Conservation (phyloP, 1,140 invertebrate species). For the Amyelois transitella region DNA sequence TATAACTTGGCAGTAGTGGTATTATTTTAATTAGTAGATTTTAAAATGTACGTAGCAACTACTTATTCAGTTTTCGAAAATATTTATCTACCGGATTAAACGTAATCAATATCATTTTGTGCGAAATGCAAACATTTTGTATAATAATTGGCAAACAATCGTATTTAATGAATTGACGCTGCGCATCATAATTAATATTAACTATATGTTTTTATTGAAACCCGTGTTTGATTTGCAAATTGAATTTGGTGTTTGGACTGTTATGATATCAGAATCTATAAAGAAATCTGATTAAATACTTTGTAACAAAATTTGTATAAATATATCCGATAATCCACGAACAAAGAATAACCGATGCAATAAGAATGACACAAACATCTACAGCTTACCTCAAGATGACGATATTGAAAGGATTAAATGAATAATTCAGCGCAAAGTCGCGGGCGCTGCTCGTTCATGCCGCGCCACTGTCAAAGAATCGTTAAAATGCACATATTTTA, state of each 20-base stretch:
- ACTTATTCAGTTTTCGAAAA: too few relatives aligned
- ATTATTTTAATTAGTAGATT: too few relatives aligned
- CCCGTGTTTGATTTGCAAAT: not conserved
- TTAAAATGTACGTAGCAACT: too few relatives aligned
- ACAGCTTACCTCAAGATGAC: slow-evolving; percentile 25
- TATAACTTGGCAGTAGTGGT: too few relatives aligned
- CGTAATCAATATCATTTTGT: not conserved
- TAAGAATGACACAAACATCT: slow-evolving; percentile 22
- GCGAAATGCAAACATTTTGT: not conserved
- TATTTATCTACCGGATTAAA: not conserved
- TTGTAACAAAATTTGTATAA: not conserved
- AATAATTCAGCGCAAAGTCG: slow-evolving; percentile 40
- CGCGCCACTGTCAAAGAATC: slow-evolving; percentile 31
- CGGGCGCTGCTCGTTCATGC: slow-evolving; percentile 23
- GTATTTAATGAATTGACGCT: not conserved
- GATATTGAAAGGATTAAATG: slow-evolving; percentile 49
- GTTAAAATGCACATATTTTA: slow-evolving; percentile 40
- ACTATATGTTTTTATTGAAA: not conserved
- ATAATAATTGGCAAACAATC: not conserved
- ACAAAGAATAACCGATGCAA: slow-evolving; percentile 22
- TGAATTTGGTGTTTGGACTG: not conserved
- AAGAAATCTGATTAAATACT: too few relatives aligned
- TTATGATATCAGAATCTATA: not conserved
- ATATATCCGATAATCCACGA: slow-evolving; percentile 4
- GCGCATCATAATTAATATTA: not conserved